Percentiles rank a stretch among this genome's conserved stretches.
Conservation (phyloP, 2,113 vertebrate species). For the Maccullochella peelii region DNA sequence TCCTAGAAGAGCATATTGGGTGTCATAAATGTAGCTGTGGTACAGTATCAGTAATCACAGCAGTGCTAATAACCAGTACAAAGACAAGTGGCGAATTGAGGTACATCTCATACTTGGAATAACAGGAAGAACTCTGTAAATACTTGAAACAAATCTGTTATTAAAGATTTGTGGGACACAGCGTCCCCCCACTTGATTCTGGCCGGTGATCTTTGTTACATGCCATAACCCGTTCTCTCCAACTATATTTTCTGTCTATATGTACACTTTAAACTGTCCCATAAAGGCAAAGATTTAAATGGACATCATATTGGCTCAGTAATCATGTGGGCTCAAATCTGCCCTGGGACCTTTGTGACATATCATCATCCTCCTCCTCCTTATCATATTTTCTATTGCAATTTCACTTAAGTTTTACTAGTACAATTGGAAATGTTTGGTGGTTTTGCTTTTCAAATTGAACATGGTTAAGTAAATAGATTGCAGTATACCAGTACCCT, state of each 20-base stretch:
- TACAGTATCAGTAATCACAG: slow-evolving; percentile 7
- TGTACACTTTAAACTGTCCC: neutral
- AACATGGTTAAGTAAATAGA: neutral
- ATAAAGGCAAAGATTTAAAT: neutral
- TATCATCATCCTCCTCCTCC: too few relatives aligned
- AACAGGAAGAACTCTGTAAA: neutral
- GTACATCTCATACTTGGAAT: neutral
- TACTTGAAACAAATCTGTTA: neutral
- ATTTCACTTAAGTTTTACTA: too few relatives aligned
- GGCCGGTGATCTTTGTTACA: too few relatives aligned
- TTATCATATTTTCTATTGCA: neutral
- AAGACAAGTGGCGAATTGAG: neutral
- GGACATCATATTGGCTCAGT: neutral
- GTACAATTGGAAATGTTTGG: too few relatives aligned
- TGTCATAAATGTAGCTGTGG: neutral
- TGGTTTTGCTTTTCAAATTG: neutral
- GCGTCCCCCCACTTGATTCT: neutral
- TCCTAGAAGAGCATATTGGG: neutral
- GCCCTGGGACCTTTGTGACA: neutral
- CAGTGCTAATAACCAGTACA: neutral
- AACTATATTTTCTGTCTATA: neutral
- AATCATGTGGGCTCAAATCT: neutral
- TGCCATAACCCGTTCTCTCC: neutral
- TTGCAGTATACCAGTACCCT: neutral
- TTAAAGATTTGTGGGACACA: neutral